These are phyloP conservation scores for Emberiza fucata DNA, from an alignment of 2,113 vertebrate genomes.

Conservation along the genomic window DNA sequence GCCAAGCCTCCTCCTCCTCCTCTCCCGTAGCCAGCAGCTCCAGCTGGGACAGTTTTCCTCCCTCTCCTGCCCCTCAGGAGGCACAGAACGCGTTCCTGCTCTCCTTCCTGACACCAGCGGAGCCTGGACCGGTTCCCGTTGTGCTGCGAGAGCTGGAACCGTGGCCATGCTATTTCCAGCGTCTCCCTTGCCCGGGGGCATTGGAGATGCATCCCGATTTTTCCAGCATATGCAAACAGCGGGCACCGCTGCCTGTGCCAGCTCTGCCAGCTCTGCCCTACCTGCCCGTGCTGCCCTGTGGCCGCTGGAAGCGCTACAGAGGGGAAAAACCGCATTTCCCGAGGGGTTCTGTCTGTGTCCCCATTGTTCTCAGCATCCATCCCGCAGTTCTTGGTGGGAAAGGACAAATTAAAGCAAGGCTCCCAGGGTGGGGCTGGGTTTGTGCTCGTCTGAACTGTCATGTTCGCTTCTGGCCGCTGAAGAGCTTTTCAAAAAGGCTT, in stretches of 20 bases:
- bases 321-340: not conserved
- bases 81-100: not conserved
- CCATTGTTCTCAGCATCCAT: not conserved
- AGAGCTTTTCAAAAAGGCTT: not conserved
- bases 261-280: not conserved
- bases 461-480: not conserved
- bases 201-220: not conserved
- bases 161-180: conserved; percentile 45
- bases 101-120: conserved; percentile 46
- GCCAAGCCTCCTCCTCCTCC: not conserved
- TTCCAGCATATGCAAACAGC: not conserved
- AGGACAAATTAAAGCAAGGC: conserved; percentile 14
- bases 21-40: not conserved
- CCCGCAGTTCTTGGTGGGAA: not conserved
- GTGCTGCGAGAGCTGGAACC: conserved; percentile 45
- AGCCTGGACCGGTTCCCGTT: conserved; percentile 35
- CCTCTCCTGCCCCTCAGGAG: not conserved
- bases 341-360: not conserved
- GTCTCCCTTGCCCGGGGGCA: not conserved
- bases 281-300: not conserved
- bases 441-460: not conserved
- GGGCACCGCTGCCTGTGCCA: not conserved
- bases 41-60: conserved; percentile 40
- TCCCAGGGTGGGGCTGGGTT: not conserved
- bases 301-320: not conserved